Evolutionary conservation across 64 coral and sea anemone genomes (phyloP), one percentile per base, ranked within the genome.

Genomic region (Montipora cactus): DNA sequence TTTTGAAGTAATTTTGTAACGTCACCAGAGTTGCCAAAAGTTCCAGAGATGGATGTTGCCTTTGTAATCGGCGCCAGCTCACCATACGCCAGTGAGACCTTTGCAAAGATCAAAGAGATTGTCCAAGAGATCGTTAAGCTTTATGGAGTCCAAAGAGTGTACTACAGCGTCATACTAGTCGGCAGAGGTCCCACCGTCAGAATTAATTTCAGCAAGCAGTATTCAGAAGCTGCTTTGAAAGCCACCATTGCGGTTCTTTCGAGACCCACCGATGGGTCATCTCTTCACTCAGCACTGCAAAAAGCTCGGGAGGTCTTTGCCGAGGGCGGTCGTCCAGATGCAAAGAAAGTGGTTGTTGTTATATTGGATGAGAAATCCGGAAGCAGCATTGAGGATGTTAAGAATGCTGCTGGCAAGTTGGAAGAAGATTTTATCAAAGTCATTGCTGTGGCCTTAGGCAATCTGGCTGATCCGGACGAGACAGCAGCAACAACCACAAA

Each of bases 21-120:
- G 13, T 58, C 73, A 21, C 48, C 82, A 97, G 95, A 97, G 91
- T 58, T 88, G 37, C 88, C 66, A 87, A 5, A 73, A 0, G 57
- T 97, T 8, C 83, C 89, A 10, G 64, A 83, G 10, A 70, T 97
- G 70, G 92, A 97, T 57, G 88, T 97, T 88, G 92, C 73, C 16
- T 91, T 97, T 83, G 95, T 83, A 11, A 62, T 94, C 19, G 94
- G 92, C 47, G 78, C 92, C 22, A 90, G 73, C 79, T 94, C 95
- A n/a, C 45, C 75, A 0, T 74, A 83, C 37, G 88, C 83, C 3
- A 71, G 74, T 45, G 64, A 58, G 5, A 92, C 88, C 45, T 91
- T 97, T 51, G 81, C 68, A 15, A 91, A 73, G 47, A 90, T 91
- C 37, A 94, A 94, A 57, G 77, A 91, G n/a, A 87, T 90, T 47